Evolutionary conservation across 2,797 vertebrate genomes (phyloP), one percentile per base, ranked within the genome.

Genomic region (Phataginus tricuspis): DNA sequence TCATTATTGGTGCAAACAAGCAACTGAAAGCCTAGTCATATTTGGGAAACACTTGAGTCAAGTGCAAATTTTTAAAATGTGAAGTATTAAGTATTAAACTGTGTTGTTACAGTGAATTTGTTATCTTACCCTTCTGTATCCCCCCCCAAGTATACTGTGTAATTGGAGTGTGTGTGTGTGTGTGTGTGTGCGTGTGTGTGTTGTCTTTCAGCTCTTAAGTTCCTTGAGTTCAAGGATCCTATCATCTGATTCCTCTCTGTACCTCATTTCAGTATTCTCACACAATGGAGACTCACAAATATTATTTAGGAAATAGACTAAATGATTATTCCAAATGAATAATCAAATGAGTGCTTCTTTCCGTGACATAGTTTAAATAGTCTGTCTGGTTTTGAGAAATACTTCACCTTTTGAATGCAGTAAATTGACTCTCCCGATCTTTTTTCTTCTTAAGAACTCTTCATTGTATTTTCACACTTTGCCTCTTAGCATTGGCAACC

Each of bases 381-480:
- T 49, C 77, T 83, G 13, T 59, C 69, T 79, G 37, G 49, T 86
- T 94, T 86, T 90, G 39, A 90, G 80, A 91, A 85, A 63, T 87
- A 75, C 55, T 88, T 71, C 64, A 42, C 25, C 27, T 88, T 86
- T 37, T 63, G 21, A 78, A 55, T 90, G 19, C 14, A 82, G 39
- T n/a, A 71, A 57, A 85, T 86, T 66, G 66, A 69, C 83, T 89
- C 53, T 57, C 45, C 63, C 42, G 83, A 29, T 53, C 59, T 59
- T 68, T 66, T 82, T 61, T 45, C 49, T 89, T 74, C 82, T 86
- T 53, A 84, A 96, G 77, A 72, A 91, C 10, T 93, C 96, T 97
- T 94, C 80, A 92, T 90, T 91, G 18, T 31, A 14, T 97, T 84
- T 94, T 96, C 84, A 79, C 86, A 95, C 72, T 97, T 98, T 96